Percentiles rank a stretch among this genome's conserved stretches.
These are phyloP conservation scores for Pseudopodoces humilis DNA, from an alignment of 2,113 vertebrate genomes.

Conservation along the genomic window DNA sequence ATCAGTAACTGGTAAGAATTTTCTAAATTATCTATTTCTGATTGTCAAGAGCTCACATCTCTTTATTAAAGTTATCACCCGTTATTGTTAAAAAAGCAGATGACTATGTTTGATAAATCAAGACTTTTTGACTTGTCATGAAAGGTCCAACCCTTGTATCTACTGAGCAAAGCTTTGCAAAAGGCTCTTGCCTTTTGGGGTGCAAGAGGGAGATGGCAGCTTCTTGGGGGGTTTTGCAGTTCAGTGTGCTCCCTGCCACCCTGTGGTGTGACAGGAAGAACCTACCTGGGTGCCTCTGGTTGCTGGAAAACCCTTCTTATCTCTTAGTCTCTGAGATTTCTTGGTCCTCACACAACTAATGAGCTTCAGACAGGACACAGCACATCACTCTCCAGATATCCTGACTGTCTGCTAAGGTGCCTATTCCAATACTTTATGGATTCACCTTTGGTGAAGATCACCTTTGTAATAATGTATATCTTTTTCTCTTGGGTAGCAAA, in stretches of 20 bases:
- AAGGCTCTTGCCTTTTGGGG: not conserved
- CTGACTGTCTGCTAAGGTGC: not conserved
- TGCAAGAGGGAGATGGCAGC: not conserved
- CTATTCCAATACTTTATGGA: not conserved
- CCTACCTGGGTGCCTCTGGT: not conserved
- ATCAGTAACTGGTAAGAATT: slow-evolving; percentile 43
- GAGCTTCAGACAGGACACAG: not conserved
- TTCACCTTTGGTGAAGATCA: not conserved
- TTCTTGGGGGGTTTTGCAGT: not conserved
- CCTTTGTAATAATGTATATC: not conserved
- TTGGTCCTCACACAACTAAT: not conserved
- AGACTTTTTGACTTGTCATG: not conserved
- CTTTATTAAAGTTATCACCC: not conserved
- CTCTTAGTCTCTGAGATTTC: not conserved
- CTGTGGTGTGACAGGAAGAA: not conserved
- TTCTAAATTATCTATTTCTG: not conserved
- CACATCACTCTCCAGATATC: not conserved
- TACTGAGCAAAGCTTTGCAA: not conserved
- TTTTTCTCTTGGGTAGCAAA: not conserved
- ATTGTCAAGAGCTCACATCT: not conserved
- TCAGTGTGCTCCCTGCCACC: not conserved
- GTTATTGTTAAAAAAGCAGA: not conserved
- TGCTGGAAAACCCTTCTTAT: not conserved
- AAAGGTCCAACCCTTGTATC: not conserved
- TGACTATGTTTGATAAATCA: not conserved